Base-by-base conservation (phyloP, 2,113 vertebrate species). In the Erythrolamprus reginae region DNA sequence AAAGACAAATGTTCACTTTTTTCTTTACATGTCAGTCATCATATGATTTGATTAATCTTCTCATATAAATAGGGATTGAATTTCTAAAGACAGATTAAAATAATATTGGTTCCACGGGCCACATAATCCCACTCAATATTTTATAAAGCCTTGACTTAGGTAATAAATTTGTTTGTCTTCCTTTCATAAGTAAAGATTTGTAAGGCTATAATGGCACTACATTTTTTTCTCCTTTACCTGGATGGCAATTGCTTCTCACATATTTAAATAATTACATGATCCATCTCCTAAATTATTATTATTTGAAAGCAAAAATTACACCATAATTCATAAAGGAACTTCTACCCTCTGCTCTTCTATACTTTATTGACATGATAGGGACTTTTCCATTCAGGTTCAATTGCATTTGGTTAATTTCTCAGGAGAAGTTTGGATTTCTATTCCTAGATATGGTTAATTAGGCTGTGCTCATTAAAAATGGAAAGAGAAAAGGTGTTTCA, bases 181-280 rank as follows among this genome's bases (percentile, higher is more conserved):
- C 82, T 96, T 96, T 96, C 95, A 96, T 96, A 95, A 96, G 96
- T 93, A 91, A 96, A 97, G 96, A 97, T 97, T 97, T 96, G 96
- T 70, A 87, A 0, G 0, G 92, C 90, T 96, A 1, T 90, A 93
- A 95, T 92, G 87, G 92, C 91, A 96, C 90, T 96, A 96, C 95
- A 91, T 94, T 96, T 97, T 96, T 53, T 12, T 19, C 21, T 58
- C 24, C n/a, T 48, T 87, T 55, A 94, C 91, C 92, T 95, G 52
- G 91, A 92, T 50, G 26, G 82, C 86, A 93, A 95, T 91, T 90
- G 89, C 53, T 93, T 88, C 93, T 96, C 93, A 96, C 95, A 96
- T 94, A 95, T 96, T 96, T 96, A 95, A 85, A 47, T 90, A 96
- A 96, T 96, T 96, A 94, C 95, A 88, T 96, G 92, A 92, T 92